A percentile compares a stretch with the other conserved stretches of the same genome.
These are phyloP conservation scores for Leptodactylus fallax DNA, from an alignment of 2,797 vertebrate genomes.

Conservation along the genomic window DNA sequence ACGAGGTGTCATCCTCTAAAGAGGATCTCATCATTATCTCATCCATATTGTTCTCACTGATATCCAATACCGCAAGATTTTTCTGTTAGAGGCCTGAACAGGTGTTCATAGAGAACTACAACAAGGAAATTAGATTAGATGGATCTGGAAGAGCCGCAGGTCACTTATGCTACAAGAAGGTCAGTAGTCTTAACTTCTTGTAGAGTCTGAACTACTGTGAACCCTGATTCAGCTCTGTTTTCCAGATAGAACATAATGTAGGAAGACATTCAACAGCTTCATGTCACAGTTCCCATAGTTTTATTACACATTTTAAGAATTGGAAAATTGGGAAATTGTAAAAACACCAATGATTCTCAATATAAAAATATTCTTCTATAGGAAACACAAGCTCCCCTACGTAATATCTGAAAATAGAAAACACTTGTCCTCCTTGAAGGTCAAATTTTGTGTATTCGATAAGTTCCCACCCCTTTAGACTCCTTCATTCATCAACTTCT, in stretches of 20 bases:
- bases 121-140: slow-evolving; percentile 9
- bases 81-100: slow-evolving; percentile 4
- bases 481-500: neutral
- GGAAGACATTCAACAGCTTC: neutral
- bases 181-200: neutral
- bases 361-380: neutral
- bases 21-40: neutral
- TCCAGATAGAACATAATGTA: neutral
- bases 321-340: neutral
- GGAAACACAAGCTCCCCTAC: neutral
- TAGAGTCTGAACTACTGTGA: neutral
- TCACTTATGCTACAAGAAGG: neutral
- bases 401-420: neutral
- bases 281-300: neutral
- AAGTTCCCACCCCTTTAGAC: neutral
- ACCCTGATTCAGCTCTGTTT: neutral
- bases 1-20: slow-evolving; percentile 7
- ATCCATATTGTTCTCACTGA: slow-evolving; percentile 15
- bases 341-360: too few species aligned
- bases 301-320: too few species aligned
- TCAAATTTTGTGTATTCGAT: too few species aligned
- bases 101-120: slow-evolving; percentile 25
- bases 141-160: neutral
- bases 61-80: slow-evolving; percentile 30
- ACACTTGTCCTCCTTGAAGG: neutral